Evolutionary conservation across 2,113 vertebrate species (phyloP).

Genomic region (Phylloscopus trochiloides): DNA sequence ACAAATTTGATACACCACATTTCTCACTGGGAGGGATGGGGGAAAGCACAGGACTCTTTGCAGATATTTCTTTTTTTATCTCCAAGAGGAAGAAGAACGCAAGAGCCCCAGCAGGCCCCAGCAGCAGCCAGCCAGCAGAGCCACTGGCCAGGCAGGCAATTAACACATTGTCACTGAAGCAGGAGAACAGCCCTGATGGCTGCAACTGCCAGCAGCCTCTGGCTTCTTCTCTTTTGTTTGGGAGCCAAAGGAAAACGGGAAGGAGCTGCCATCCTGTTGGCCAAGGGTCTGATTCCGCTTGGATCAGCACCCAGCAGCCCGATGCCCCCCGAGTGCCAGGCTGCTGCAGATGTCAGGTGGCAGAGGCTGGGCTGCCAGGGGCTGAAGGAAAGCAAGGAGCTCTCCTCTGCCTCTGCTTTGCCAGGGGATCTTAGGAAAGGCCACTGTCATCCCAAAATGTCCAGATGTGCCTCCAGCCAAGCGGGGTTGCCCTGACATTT

Average conservation of each 20-base stretch:
- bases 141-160: neutral
- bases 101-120: neutral
- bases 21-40: neutral
- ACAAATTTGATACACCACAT: neutral
- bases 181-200: neutral
- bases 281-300: neutral
- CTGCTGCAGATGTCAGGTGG: neutral
- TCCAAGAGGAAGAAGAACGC: neutral
- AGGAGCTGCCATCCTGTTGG: accelerated
- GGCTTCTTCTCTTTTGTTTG: neutral
- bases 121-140: neutral
- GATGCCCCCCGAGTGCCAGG: neutral
- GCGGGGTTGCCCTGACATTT: neutral
- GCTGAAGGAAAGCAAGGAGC: neutral
- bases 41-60: neutral
- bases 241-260: neutral
- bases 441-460: neutral
- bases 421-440: neutral
- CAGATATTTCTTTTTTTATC: neutral
- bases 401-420: neutral
- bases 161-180: neutral
- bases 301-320: neutral
- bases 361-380: neutral
- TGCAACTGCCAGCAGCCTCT: neutral
- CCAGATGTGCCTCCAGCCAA: neutral